Evolutionary conservation across 2,888 invertebrate species (phyloP), one percentile per base, ranked within the genome.

Genomic region (Chymomyza caudatula): DNA sequence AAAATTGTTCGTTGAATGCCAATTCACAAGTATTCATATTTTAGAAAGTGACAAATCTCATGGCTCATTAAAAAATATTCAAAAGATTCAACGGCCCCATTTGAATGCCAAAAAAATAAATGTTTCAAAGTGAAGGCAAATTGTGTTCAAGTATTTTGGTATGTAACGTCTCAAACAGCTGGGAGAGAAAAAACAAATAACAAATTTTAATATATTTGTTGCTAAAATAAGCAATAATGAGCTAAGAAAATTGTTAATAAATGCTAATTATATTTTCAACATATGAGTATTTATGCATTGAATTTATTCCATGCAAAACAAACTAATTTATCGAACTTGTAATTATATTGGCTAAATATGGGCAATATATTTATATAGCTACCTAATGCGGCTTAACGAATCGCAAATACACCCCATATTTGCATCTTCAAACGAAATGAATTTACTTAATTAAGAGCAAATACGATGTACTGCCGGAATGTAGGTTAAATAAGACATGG

Each of bases 51-150:
- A 55, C 67, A 73, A 56, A 69, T 63, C 15, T 55, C 52, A 67
- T 69, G 64, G 67, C 65, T 66, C 66, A 76, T 71, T 76, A 67
- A 63, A 61, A 64, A 58, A 71, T 64, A 69, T 65, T 54, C 58
- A 57, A 51, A 37, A 37, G 29, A 37, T 11, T 37, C 29, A 37
- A 37, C 11, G 29, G 29, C 29, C 29, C 29, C 29, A 37, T 37
- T 37, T 11, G 11, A 37, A 37, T 0, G 29, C 11, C 29, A 37
- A 37, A 11, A 11, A 37, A 29, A 37, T 11, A 37, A 37, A 11
- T 37, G 29, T 37, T 37, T 37, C 29, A 37, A 37, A 37, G 11
- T 37, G 29, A 37, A 37, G 29, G 29, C 29, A 37, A 37, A 37
- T 37, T 37, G 29, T 37, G 8, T 37, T 11, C 29, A 11, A 37